Conservation (phyloP, 2,797 vertebrate genomes). For the Scarus forsteni region DNA sequence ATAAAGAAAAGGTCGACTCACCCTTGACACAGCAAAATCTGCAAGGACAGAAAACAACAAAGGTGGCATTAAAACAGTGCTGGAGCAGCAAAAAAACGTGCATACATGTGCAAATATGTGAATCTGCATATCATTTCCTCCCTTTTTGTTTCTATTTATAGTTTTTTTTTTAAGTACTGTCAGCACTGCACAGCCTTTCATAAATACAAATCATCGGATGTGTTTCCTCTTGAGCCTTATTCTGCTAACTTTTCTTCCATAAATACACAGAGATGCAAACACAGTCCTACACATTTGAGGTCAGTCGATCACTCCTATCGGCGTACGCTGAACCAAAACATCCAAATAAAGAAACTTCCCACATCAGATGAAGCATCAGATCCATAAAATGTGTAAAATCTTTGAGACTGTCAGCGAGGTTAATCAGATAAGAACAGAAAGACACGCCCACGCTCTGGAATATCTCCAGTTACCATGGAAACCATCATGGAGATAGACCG, state of each 20-base stretch:
- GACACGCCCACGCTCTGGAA: slow-evolving; percentile 76
- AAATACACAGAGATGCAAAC: background rate
- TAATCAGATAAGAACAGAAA: slow-evolving; percentile 77
- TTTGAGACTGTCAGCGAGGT: slow-evolving; percentile 60
- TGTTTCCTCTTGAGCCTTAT: background rate
- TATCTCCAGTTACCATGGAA: slow-evolving; percentile 82
- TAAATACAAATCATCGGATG: background rate
- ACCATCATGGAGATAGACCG: slow-evolving; percentile 68
- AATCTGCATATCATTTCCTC: background rate
- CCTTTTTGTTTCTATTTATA: background rate
- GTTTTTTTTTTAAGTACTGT: background rate
- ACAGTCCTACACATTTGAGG: background rate
- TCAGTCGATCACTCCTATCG: background rate
- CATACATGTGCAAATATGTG: slow-evolving; percentile 57
- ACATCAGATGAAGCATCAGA: slow-evolving; percentile 45
- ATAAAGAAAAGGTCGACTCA: slow-evolving; percentile 80
- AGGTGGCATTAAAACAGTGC: slow-evolving; percentile 34
- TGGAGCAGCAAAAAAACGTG: slow-evolving; percentile 36
- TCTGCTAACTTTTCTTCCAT: background rate
- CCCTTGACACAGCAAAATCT: slow-evolving; percentile 93
- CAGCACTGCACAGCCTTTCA: too few relatives aligned
- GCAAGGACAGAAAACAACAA: slow-evolving; percentile 75
- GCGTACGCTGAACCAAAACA: background rate
- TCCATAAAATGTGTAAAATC: slow-evolving; percentile 60
- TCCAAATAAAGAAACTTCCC: slow-evolving; percentile 8